Evolutionary conservation across 92 coral and sea anemone genomes (phyloP), one percentile per base, ranked within the genome.

Genomic region (Heteractis magnifica): DNA sequence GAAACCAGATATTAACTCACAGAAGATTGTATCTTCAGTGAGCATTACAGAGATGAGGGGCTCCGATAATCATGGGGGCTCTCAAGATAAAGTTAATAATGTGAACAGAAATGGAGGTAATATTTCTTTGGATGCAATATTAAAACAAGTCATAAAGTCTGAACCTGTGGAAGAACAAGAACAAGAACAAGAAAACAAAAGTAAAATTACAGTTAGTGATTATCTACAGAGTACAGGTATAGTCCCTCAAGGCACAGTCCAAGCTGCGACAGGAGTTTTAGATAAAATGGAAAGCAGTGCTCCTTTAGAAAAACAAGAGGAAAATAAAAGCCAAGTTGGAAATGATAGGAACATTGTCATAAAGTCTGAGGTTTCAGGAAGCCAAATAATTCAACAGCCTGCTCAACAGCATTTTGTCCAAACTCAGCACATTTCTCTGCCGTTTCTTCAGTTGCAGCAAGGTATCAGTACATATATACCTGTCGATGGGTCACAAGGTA

Each of bases 381-480:
- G 44, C 16, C 82, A 78, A 20, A 9, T 81, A 20, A 9, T 81
- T 48, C 84, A 76, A 21, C 88, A 85, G 59, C 60, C 88, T 23
- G 44, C 78, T 6, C 78, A 79, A 51, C 88, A 85, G 58, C 83
- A 77, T 21, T 56, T 85, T 20, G 9, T 78, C 5, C 58, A 79
- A 53, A 77, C 53, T 6, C 84, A 81, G 21, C 77, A 81, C 7
- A 71, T 70, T 51, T 60, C 84, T 51, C 16, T 81, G 77, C 77
- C 84, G 6, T 68, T 68, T 52, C 10, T 81, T 4, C 84, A 68
- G 20, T 11, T 51, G 52, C 87, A 76, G 19, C 88, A 65, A 6
- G 83, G 83, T 7, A 20, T 77, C 21, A 85, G 78, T 12, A 85
- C 79, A 10, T 85, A 85, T 71, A 78, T 85, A 48, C 87, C 88